Evolutionary conservation across 1,140 invertebrate species (phyloP).

Genomic region (Philotrypesis tridentata): DNA sequence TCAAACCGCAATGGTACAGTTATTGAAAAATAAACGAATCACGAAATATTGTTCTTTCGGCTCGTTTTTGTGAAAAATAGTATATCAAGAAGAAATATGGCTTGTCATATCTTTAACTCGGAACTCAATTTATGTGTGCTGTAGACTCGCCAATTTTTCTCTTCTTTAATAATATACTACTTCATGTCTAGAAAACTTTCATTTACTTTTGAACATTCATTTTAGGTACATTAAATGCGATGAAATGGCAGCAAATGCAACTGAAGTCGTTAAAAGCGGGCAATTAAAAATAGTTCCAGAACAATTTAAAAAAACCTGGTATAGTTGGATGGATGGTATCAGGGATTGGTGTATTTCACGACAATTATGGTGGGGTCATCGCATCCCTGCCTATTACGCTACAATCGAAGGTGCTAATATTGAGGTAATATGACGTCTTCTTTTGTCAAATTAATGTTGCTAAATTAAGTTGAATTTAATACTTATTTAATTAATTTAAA

Average conservation of each 20-base stretch:
- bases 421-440: neutral
- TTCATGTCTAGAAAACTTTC: conserved; percentile 4
- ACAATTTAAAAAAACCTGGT: conserved; percentile 94
- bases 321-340: conserved; percentile 95
- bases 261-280: conserved; percentile 86
- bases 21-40: conserved; percentile 52
- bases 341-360: conserved; percentile 95
- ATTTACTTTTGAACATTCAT: conserved; percentile 6
- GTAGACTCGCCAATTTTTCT: too few relatives aligned
- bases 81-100: too few relatives aligned
- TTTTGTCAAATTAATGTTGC: neutral
- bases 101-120: too few relatives aligned
- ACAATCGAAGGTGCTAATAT: conserved; percentile 74
- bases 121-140: too few relatives aligned
- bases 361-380: conserved; percentile 99
- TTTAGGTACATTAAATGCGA: conserved; percentile 82
- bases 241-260: conserved; percentile 88
- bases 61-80: too few relatives aligned
- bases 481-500: neutral
- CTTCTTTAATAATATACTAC: too few relatives aligned
- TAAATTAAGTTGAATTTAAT: neutral
- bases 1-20: conserved; percentile 96
- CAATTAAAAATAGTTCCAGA: conserved; percentile 95
- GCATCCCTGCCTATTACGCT: conserved; percentile 97
- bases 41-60: too few relatives aligned